A percentile compares a stretch with the other conserved stretches of the same genome.
Evolutionary conservation across 2,888 invertebrate species (phyloP).

Genomic region (Sinhomidia bicolor): DNA sequence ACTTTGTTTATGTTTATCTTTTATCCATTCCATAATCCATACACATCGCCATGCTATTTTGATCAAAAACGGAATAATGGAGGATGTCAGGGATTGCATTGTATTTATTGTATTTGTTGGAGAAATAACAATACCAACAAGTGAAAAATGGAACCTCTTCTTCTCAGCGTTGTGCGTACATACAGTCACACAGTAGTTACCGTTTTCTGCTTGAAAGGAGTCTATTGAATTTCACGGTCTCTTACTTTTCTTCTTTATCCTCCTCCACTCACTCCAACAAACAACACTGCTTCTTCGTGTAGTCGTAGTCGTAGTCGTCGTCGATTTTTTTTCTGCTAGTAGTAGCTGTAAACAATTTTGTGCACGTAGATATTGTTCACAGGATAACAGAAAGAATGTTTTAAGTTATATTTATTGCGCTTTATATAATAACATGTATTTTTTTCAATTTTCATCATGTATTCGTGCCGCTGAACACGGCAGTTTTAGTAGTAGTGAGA

Average conservation of each 20-base stretch:
- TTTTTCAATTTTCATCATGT: background rate
- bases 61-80: background rate
- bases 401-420: background rate
- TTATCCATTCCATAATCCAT: conserved; percentile 11
- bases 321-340: background rate
- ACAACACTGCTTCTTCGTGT: too few relatives aligned
- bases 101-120: background rate
- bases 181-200: too few relatives aligned
- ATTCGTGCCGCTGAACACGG: background rate
- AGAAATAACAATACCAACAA: conserved; percentile 15
- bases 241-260: background rate
- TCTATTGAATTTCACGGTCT: conserved; percentile 32
- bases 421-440: background rate
- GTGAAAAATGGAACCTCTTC: background rate
- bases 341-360: conserved; percentile 7
- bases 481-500: background rate
- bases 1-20: background rate
- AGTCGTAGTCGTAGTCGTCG: too few relatives aligned
- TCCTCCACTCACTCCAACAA: background rate
- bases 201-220: background rate
- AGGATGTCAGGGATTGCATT: background rate
- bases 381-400: background rate
- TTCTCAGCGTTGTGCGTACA: background rate
- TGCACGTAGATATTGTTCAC: background rate
- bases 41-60: background rate